These are phyloP conservation scores for Zaprionus lachaisei DNA, from an alignment of 1,140 invertebrate genomes.

Conservation along the genomic window DNA sequence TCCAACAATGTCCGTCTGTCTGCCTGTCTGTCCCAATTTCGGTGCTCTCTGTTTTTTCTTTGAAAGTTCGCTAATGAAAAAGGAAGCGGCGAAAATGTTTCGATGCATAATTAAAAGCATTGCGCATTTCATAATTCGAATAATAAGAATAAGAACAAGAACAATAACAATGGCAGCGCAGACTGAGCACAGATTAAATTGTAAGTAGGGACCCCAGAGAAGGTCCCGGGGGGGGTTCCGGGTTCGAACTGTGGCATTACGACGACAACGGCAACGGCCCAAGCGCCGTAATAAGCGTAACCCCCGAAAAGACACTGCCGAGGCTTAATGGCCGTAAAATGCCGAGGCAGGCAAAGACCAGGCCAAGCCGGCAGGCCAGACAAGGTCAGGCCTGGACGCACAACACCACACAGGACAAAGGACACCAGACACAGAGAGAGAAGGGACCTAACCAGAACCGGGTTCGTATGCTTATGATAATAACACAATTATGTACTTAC, in stretches of 20 bases:
- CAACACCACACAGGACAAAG: conserved; percentile 21
- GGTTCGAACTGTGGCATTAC: conserved; percentile 12
- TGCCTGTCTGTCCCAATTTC: background rate
- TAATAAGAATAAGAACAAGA: conserved; percentile 57
- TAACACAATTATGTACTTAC: conserved; percentile 83
- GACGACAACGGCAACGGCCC: conserved; percentile 34
- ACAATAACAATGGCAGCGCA: conserved; percentile 51
- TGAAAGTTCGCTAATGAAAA: conserved; percentile 48
- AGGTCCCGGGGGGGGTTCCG: background rate
- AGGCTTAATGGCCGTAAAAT: conserved; percentile 78
- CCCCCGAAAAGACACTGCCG: conserved; percentile 57
- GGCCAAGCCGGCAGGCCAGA: conserved; percentile 59
- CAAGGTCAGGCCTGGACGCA: conserved; percentile 55
- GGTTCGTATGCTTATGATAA: conserved; percentile 70
- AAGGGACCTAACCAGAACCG: conserved; percentile 21
- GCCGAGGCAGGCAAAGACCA: conserved; percentile 33
- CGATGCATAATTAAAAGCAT: conserved; percentile 75
- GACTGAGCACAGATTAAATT: conserved; percentile 63
- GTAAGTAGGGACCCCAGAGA: conserved; percentile 51
- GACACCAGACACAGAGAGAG: background rate
- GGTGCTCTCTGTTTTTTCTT: conserved; percentile 13
- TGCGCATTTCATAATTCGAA: conserved; percentile 72
- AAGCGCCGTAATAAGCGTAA: conserved; percentile 32
- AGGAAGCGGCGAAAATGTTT: conserved; percentile 28
- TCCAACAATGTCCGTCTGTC: conserved; percentile 3